Conservation (phyloP, 2,797 vertebrate species). For the Triplophysa bombifrons region DNA sequence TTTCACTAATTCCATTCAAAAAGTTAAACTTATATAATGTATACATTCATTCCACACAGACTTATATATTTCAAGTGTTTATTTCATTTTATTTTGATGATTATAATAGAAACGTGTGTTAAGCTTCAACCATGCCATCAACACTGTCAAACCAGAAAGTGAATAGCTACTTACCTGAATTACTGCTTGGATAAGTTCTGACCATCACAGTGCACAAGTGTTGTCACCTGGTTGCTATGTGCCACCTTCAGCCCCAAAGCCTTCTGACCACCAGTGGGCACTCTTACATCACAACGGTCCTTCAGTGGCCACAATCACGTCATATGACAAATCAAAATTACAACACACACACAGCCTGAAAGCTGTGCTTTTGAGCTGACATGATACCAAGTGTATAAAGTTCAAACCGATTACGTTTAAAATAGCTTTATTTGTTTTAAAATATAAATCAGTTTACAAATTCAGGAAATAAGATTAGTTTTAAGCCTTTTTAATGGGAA, state of each 20-base stretch:
- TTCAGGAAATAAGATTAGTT: slow-evolving; percentile 87
- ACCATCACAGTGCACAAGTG: neutral
- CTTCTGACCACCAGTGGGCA: slow-evolving; percentile 33
- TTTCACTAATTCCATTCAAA: too few relatives aligned
- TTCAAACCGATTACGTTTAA: slow-evolving; percentile 77
- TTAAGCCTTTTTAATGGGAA: slow-evolving; percentile 83
- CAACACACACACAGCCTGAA: neutral
- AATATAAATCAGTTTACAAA: slow-evolving; percentile 95
- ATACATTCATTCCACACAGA: too few relatives aligned
- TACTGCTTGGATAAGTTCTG: neutral
- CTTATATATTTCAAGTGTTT: too few relatives aligned
- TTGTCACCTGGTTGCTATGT: neutral
- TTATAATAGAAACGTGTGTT: too few relatives aligned
- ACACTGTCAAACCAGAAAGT: too few relatives aligned
- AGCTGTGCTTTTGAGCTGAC: neutral
- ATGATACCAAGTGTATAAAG: neutral
- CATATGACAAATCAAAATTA: neutral
- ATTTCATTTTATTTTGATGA: too few relatives aligned
- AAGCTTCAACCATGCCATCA: too few relatives aligned
- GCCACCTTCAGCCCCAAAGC: neutral
- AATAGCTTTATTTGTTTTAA: slow-evolving; percentile 97
- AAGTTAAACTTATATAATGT: too few relatives aligned
- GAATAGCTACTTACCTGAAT: neutral
- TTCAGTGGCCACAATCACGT: neutral
- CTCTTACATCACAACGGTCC: slow-evolving; percentile 7